Base-by-base conservation (phyloP, 2,797 vertebrate species). In the Schizopygopsis malacanthus region DNA sequence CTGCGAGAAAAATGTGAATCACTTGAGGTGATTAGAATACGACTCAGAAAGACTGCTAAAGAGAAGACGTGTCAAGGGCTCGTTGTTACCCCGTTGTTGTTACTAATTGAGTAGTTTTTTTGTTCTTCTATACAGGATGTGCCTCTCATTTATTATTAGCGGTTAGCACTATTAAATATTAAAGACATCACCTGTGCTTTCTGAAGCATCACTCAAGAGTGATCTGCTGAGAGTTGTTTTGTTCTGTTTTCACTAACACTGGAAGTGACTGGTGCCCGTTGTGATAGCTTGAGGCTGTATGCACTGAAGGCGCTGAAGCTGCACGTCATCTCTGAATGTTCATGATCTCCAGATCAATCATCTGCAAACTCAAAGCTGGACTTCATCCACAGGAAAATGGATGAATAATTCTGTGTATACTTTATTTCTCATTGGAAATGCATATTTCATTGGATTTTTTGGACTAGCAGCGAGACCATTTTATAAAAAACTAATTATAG, bases 1-100 rank as follows among this genome's bases (percentile, higher is more conserved):
- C 87, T 84, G 72, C 18, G 76, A 63, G 84, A 83, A 84, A 84
- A 85, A 76, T 79, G 47, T 83, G 85, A 67, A 85, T 84, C 81
- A 73, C 73, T 75, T 75, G 71, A 11, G 37, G 67, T 87, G 72
- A 86, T 87, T 88, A 87, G 56, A 67, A 76, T 72, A 73, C 78
- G 56, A 86, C 20, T 47, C 28, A 45, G 56, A 84, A 79, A 33
- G 18, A 61, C 37, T 71, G 77, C 59, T 72, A 67, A 85, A 83
- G 59, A 80, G 80, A 82, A 59, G 81, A 75, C 56, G 45, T 16
- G 43, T 79, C 71, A 81, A 54, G 82, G 82, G 83, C 81, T 85
- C 63, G 61, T 88, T 86, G 85, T 87, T 85, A 81, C 28, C 25
- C 41, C 45, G 6, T 67, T 22, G 47, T 54, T 41, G 50, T 70